Evolutionary conservation across 1,140 invertebrate genomes (phyloP), one percentile per base, ranked within the genome.

Genomic region (Chionoecetes opilio): DNA sequence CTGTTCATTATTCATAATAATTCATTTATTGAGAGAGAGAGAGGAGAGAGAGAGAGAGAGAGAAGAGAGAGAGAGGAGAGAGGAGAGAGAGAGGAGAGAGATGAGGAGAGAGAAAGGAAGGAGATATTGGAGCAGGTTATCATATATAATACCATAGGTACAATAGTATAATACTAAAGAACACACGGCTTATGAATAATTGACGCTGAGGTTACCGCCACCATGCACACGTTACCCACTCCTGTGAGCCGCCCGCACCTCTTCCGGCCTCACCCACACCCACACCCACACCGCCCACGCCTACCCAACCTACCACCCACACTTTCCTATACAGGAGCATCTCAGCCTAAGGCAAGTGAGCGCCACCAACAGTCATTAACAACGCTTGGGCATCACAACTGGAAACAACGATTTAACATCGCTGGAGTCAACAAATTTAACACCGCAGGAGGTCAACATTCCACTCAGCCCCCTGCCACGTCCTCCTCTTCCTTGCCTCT

Each of bases 371-470:
- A 75, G 3, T 6, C 21, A 75, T 6, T n/a, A 75, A 75, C 26
- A 75, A 75, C 11, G n/a, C 63, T 53, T 17, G 11, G 63, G 63
- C 63, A 75, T n/a, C n/a, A 75, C 63, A 75, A 75, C n/a, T 75
- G 26, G 63, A 75, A 75, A 75, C 63, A 17, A n/a, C n/a, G 63
- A 75, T 17, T 75, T 75, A 75, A 75, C 63, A 75, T 75, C 63
- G 21, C 21, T 26, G 63, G 46, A 53, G 63, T 75, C 63, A 75
- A 75, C 63, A 75, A 5, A 75, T 75, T 75, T 75, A 75, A 75
- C 63, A n/a, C 63, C 26, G 63, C 63, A 26, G 63, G 63, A 75
- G 63, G 63, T 75, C 63, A 75, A 75, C 63, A 75, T 75, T 75
- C 63, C 63, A 26, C 63, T 75, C 63, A 75, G 11, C 46, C 46